Evolutionary conservation across 2,113 vertebrate species (phyloP).

Genomic region (Myrmecophaga tridactyla): DNA sequence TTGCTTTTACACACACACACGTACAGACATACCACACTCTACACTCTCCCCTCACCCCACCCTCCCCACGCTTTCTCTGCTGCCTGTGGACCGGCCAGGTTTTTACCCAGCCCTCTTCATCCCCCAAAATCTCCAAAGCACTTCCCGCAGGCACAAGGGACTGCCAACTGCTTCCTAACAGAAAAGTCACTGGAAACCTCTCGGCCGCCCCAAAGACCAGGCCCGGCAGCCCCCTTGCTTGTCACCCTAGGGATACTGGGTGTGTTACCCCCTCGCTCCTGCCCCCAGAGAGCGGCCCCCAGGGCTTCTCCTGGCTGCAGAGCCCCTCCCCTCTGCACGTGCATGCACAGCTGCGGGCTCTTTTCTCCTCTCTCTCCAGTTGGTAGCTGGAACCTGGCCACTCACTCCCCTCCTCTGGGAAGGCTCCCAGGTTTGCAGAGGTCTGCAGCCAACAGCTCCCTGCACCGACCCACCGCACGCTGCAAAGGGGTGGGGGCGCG

Average conservation of each 20-base stretch:
- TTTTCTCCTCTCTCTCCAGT: conserved; percentile 10
- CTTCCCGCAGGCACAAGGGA: background rate
- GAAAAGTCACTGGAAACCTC: background rate
- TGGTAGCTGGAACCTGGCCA: conserved; percentile 22
- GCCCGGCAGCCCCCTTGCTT: fast-evolving
- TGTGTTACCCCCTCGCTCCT: background rate
- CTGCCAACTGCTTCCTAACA: background rate
- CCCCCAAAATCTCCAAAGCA: background rate
- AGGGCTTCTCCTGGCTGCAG: background rate
- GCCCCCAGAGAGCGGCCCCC: background rate
- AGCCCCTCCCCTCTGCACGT: background rate
- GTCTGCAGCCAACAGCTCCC: background rate
- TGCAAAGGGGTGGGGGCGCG: background rate
- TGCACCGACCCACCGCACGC: background rate
- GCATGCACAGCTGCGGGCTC: conserved; percentile 33
- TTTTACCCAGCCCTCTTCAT: background rate
- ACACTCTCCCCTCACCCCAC: background rate
- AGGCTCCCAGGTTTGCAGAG: background rate
- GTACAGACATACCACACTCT: no score
- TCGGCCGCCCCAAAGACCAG: background rate
- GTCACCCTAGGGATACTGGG: background rate
- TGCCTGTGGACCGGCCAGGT: background rate
- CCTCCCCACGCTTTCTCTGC: background rate
- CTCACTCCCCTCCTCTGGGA: background rate
- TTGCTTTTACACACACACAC: background rate